These are phyloP conservation scores for Heterodera carotae DNA, from an alignment of 1,140 invertebrate genomes.

Conservation along the genomic window DNA sequence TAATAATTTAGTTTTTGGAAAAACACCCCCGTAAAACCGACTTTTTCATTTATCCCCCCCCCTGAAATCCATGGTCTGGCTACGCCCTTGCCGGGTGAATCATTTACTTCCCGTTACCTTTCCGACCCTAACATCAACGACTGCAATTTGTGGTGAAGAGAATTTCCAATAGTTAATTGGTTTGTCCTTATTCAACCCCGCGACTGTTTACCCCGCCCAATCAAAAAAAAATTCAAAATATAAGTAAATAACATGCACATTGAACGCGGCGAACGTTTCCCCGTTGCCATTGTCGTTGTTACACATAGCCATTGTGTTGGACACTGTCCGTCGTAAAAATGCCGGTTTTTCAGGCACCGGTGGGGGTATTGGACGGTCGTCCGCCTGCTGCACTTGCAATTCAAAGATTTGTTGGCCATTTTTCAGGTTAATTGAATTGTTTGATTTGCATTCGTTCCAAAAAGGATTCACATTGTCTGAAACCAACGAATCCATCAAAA, in stretches of 20 bases:
- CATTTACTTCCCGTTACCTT: no score
- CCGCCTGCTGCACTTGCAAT: not conserved
- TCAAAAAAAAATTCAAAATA: no score
- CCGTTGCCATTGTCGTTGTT: not conserved
- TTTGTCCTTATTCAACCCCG: no score
- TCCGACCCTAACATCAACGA: no score
- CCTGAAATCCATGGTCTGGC: no score
- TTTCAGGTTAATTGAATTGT: not conserved
- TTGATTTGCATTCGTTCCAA: not conserved
- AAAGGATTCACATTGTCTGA: slow-evolving; percentile 1
- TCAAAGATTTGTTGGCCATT: not conserved
- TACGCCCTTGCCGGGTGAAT: no score
- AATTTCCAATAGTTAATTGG: no score
- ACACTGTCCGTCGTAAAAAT: slow-evolving; percentile 27
- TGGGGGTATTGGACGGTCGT: slow-evolving; percentile 24
- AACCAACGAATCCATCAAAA: not conserved
- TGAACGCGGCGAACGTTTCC: not conserved
- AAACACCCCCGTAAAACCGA: no score
- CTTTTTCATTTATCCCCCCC: no score
- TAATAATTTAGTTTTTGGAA: no score
- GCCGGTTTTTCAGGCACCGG: slow-evolving; percentile 40
- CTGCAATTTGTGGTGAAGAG: no score
- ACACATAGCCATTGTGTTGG: not conserved
- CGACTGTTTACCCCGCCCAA: no score
- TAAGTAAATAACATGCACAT: not conserved